A percentile compares a stretch with the other conserved stretches of the same genome.
Conservation (phyloP, 2,797 vertebrate genomes). For the Hydrophis major region DNA sequence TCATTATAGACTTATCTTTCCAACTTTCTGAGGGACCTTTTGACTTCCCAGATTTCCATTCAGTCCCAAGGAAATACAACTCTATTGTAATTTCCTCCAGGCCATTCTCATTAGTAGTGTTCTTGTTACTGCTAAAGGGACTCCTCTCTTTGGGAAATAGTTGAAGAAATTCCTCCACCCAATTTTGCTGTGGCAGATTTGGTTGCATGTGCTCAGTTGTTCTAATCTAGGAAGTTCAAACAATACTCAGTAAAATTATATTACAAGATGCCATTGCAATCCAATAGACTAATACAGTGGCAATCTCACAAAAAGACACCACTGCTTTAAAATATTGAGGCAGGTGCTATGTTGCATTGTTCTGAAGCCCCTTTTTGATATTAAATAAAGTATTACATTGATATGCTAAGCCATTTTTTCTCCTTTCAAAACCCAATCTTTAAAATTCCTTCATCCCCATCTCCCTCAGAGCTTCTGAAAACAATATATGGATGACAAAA, state of each 20-base stretch:
- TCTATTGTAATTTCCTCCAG: not conserved
- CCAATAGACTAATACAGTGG: not conserved
- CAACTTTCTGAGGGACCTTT: not conserved
- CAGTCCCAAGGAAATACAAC: not conserved
- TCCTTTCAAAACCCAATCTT: slow-evolving; percentile 42
- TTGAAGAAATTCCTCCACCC: not conserved
- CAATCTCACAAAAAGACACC: not conserved
- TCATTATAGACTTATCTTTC: not conserved
- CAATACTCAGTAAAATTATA: not conserved
- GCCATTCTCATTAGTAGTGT: not conserved
- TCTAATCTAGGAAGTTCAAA: not conserved
- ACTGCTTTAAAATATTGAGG: not conserved
- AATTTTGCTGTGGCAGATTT: not conserved
- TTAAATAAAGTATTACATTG: not conserved
- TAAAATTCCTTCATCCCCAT: slow-evolving; percentile 27
- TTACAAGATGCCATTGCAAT: not conserved
- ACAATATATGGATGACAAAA: slow-evolving; percentile 67
- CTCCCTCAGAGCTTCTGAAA: slow-evolving; percentile 17
- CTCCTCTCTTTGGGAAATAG: not conserved
- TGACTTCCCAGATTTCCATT: not conserved
- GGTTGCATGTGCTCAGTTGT: not conserved
- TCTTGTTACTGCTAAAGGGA: not conserved
- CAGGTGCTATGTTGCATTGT: not conserved
- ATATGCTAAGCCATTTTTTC: not conserved
- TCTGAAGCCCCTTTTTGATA: not conserved